Evolutionary conservation across 2,797 vertebrate genomes (phyloP).

Genomic region (Tenualosa thibaudeaui): DNA sequence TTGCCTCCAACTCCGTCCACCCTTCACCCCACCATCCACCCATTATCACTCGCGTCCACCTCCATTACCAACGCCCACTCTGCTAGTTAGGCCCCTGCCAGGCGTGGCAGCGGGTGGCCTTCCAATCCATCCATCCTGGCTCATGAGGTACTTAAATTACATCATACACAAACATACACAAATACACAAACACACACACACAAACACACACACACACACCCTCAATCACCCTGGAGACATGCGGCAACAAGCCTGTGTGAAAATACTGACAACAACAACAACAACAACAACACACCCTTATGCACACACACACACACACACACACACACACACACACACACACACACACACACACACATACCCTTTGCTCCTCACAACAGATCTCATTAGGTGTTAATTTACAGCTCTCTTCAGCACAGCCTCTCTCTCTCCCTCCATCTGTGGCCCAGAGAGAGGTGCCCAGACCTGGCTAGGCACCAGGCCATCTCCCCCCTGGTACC

Average conservation of each 20-base stretch:
- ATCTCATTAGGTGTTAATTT: slow-evolving; percentile 12
- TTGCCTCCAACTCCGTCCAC: background rate
- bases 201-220: background rate
- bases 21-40: background rate
- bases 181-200: background rate
- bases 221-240: background rate
- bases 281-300: background rate
- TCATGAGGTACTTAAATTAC: slow-evolving; percentile 12
- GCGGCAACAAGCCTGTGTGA: background rate
- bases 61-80: background rate
- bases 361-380: background rate
- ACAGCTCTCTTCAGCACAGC: background rate
- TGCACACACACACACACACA: background rate
- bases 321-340: background rate
- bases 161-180: background rate
- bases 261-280: background rate
- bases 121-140: background rate
- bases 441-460: slow-evolving; percentile 1
- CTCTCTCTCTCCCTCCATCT: background rate
- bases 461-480: background rate
- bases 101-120: background rate
- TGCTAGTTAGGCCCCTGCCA: background rate
- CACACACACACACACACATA: background rate
- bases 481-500: background rate
- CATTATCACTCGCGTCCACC: background rate